phyloP scores from a whole-genome alignment of 2,888 invertebrate species.

The Thera obeliscata region DNA sequence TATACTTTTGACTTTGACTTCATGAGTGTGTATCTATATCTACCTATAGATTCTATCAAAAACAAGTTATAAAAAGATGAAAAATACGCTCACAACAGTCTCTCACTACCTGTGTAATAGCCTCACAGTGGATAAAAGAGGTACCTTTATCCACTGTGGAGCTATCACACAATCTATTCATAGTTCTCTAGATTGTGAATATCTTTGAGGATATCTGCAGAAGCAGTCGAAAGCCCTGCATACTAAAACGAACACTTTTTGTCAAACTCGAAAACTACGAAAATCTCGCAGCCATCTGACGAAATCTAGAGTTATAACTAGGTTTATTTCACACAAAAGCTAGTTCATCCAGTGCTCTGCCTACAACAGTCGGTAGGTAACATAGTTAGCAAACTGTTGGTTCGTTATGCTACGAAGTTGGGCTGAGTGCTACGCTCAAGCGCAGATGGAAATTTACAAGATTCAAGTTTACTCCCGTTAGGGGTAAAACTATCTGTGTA shows the following conservation, averaged over 20 bases:
- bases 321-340: conserved; percentile 35
- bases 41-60: too few species aligned
- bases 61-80: too few species aligned
- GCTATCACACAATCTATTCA: too few species aligned
- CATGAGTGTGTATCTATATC: too few species aligned
- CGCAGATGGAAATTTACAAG: conserved; percentile 29
- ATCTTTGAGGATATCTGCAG: too few species aligned
- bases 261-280: background rate
- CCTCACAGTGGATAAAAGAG: too few species aligned
- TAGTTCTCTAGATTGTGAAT: too few species aligned
- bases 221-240: too few species aligned
- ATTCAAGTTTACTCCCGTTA: conserved; percentile 22
- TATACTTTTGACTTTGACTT: too few species aligned
- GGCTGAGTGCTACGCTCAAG: conserved; percentile 29
- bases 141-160: too few species aligned
- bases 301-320: conserved; percentile 11
- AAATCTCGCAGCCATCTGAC: background rate
- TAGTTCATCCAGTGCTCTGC: conserved; percentile 24
- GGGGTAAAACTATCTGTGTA: conserved; percentile 13
- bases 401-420: conserved; percentile 60
- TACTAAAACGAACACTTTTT: background rate
- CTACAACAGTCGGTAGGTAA: conserved; percentile 32
- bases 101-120: too few species aligned
- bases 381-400: conserved; percentile 45
- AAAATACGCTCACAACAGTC: too few species aligned